phyloP scores from a whole-genome alignment of 92 coral and sea anemone genomes.

The Phenganax subtilis region DNA sequence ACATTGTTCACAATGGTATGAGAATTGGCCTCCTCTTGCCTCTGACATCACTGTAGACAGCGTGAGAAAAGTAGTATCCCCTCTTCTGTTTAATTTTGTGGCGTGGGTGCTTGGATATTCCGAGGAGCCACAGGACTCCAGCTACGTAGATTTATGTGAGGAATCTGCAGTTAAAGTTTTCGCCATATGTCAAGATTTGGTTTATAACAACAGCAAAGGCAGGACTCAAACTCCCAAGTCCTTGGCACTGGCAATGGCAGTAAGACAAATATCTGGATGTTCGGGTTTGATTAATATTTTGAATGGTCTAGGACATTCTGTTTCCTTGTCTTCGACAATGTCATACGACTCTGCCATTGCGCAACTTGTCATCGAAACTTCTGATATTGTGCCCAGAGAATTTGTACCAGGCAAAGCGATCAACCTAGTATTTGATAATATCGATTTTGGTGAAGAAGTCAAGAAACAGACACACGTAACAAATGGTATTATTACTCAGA shows the following conservation, averaged over 20 bases:
- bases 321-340: conserved; percentile 43
- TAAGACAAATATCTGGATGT: conserved; percentile 44
- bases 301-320: conserved; percentile 47
- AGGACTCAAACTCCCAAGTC: conserved; percentile 47
- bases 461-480: conserved; percentile 46
- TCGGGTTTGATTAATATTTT: conserved; percentile 40
- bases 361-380: conserved; percentile 27
- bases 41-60: conserved; percentile 48
- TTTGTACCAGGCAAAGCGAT: conserved; percentile 22
- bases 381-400: conserved; percentile 33
- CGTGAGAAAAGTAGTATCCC: conserved; percentile 46
- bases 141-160: conserved; percentile 28
- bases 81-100: conserved; percentile 46
- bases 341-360: conserved; percentile 49
- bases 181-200: conserved; percentile 47
- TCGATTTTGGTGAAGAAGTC: conserved; percentile 47
- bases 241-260: conserved; percentile 48
- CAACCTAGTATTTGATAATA: conserved; percentile 46
- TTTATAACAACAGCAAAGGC: conserved; percentile 28
- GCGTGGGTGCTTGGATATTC: conserved; percentile 48
- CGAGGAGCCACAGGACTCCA: conserved; percentile 36
- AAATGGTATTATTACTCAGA: conserved; percentile 46
- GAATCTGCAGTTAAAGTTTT: conserved; percentile 28
- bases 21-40: conserved; percentile 50
- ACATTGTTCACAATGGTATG: conserved; percentile 29